phyloP scores from a whole-genome alignment of 2,888 invertebrate species.

The Melieria crassipennis region DNA sequence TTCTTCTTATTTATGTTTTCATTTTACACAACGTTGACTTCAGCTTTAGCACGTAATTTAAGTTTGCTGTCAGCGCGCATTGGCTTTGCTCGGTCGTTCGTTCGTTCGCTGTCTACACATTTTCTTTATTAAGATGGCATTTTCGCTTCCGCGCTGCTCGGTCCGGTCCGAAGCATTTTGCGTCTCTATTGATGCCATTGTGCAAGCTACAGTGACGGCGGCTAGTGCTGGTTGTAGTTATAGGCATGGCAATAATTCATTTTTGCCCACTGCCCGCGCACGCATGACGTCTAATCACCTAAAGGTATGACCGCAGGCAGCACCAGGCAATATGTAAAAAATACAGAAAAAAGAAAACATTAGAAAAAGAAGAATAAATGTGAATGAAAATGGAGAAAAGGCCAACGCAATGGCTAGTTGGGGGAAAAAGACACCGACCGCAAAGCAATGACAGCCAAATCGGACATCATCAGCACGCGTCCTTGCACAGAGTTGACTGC shows the following conservation, averaged over 20 bases:
- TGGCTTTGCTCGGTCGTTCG: background rate
- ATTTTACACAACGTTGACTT: conserved; percentile 15
- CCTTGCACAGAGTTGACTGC: background rate
- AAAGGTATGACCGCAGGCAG: background rate
- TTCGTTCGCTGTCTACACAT: background rate
- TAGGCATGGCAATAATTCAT: conserved; percentile 12
- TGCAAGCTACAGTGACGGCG: too few relatives aligned
- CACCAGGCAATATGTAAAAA: background rate
- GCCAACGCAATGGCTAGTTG: background rate
- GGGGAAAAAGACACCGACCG: background rate
- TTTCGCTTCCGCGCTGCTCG: background rate
- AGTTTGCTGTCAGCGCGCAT: conserved; percentile 16
- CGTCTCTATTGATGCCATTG: too few relatives aligned
- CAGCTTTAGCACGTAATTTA: conserved; percentile 11
- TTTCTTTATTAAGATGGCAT: background rate
- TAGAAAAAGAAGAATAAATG: background rate
- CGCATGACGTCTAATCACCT: conserved; percentile 21
- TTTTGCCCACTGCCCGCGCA: background rate
- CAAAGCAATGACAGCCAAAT: background rate
- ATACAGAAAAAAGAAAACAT: background rate
- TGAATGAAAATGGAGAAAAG: background rate
- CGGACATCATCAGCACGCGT: background rate
- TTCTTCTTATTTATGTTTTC: background rate
- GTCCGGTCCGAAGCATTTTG: background rate
- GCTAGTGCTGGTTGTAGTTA: too few relatives aligned